Conservation (phyloP, 2,113 vertebrate genomes). For the Oreochromis spilurus region DNA sequence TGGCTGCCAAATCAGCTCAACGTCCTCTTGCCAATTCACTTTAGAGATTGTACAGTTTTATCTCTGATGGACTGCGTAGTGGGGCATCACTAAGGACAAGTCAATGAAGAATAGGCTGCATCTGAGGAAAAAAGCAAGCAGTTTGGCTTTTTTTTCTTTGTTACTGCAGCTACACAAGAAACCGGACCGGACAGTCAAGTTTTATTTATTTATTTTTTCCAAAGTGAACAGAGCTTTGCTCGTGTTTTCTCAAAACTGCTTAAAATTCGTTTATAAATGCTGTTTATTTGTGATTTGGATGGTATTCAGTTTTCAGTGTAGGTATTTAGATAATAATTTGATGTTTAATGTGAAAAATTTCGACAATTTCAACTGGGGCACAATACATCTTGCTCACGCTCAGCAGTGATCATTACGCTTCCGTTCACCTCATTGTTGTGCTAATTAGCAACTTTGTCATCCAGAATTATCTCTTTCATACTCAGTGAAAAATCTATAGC, state of each 20-base stretch:
- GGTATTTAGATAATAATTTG: background rate
- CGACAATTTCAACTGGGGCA: background rate
- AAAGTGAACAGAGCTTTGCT: background rate
- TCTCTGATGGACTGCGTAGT: conserved; percentile 31
- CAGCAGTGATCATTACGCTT: background rate
- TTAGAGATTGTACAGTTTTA: conserved; percentile 52
- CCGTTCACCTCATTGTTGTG: background rate
- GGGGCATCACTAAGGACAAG: conserved; percentile 17
- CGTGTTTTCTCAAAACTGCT: background rate
- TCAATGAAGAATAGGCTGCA: conserved; percentile 30
- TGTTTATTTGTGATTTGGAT: background rate
- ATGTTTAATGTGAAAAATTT: background rate
- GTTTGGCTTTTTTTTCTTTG: background rate
- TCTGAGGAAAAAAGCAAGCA: background rate
- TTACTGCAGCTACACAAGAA: background rate
- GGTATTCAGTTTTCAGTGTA: background rate
- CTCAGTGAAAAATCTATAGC: background rate
- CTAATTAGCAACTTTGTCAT: background rate
- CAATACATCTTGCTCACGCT: background rate
- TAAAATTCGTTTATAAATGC: background rate
- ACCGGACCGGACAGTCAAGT: background rate
- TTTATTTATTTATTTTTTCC: background rate
- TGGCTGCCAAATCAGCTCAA: conserved; percentile 51
- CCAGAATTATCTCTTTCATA: background rate
- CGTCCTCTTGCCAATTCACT: conserved; percentile 56